Conservation (phyloP, 2,113 vertebrate species). For the Puntigrus tetrazona region DNA sequence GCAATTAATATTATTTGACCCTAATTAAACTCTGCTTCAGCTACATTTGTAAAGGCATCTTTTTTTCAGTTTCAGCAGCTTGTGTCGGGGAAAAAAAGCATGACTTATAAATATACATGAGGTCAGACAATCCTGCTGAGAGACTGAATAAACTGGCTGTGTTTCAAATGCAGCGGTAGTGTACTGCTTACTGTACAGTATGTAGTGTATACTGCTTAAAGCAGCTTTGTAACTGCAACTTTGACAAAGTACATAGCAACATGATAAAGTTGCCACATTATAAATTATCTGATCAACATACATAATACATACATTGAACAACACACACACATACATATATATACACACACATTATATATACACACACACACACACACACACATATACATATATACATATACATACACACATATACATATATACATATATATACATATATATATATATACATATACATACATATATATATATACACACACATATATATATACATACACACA, state of each 20-base stretch:
- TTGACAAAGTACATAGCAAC: neutral
- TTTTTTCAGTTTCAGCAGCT: neutral
- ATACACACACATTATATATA: too few species aligned
- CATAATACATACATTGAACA: too few species aligned
- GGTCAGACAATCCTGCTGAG: neutral
- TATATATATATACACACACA: too few species aligned
- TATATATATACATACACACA: too few species aligned
- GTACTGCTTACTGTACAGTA: neutral
- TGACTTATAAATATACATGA: conserved; percentile 4
- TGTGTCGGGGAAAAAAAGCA: neutral
- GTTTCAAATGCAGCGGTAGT: neutral
- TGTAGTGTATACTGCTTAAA: neutral
- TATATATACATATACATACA: too few species aligned
- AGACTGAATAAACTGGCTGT: neutral
- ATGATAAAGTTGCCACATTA: neutral
- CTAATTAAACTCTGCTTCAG: neutral
- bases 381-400: too few species aligned
- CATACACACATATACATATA: too few species aligned
- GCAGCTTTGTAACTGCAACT: neutral
- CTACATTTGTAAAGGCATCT: neutral
- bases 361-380: too few species aligned
- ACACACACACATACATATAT: too few species aligned
- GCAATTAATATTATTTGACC: neutral
- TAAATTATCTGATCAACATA: neutral
- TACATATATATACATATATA: too few species aligned